These are phyloP conservation scores for Cerceris ruficornis DNA, from an alignment of 2,888 invertebrate species.

Conservation along the genomic window DNA sequence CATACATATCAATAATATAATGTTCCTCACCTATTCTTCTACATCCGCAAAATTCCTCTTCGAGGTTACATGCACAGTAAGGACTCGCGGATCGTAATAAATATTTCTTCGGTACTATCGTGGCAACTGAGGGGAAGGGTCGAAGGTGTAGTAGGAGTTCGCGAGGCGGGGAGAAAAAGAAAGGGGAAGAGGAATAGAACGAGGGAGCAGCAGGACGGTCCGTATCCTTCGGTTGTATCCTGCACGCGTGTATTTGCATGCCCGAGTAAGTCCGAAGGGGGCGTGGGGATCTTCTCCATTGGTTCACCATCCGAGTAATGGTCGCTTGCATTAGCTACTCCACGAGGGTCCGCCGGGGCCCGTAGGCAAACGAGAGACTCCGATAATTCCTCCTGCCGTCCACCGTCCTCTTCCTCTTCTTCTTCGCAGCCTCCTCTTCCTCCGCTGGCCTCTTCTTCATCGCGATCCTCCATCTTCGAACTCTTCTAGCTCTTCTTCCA, in stretches of 20 bases:
- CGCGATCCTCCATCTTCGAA: not conserved
- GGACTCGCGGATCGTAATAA: slow-evolving; percentile 48
- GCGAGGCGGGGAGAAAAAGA: not conserved
- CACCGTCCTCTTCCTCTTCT: slow-evolving; percentile 18
- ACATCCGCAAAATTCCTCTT: not conserved
- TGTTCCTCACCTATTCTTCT: not conserved
- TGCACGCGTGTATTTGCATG: slow-evolving; percentile 78
- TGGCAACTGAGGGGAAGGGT: not conserved
- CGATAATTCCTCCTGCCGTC: slow-evolving; percentile 63
- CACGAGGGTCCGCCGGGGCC: slow-evolving; percentile 60
- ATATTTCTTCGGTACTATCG: slow-evolving; percentile 21
- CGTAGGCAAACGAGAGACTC: slow-evolving; percentile 68
- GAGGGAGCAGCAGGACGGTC: slow-evolving; percentile 36
- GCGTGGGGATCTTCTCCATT: slow-evolving; percentile 82
- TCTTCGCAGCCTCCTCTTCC: not conserved
- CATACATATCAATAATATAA: too few species aligned
- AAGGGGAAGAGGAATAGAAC: slow-evolving; percentile 15
- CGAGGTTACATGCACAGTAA: not conserved
- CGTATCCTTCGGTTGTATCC: slow-evolving; percentile 56
- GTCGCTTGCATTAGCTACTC: slow-evolving; percentile 80
- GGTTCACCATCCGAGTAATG: slow-evolving; percentile 81
- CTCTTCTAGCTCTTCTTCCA: slow-evolving; percentile 36
- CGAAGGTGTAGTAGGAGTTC: slow-evolving; percentile 12
- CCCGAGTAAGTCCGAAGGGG: slow-evolving; percentile 78
- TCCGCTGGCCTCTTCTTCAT: slow-evolving; percentile 15